Conservation (phyloP, 2,797 vertebrate genomes). For the Benthosema pterotum region DNA sequence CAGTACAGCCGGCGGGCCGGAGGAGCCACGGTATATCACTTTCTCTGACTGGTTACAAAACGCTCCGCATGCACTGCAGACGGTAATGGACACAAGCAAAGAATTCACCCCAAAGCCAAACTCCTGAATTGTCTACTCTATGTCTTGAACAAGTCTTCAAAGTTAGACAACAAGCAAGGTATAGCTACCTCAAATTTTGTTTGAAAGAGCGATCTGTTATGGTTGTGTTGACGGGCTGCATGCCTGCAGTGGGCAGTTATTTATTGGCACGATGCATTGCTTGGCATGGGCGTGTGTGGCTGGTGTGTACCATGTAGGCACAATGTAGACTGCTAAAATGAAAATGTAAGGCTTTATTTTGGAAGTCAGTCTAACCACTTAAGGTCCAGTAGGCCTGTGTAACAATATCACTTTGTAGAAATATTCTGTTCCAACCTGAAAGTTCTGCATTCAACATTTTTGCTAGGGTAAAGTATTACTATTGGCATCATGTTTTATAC, state of each 20-base stretch:
- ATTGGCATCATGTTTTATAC: too few species aligned
- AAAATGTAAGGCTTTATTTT: neutral
- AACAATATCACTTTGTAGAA: too few species aligned
- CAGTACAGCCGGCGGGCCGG: conserved; percentile 21
- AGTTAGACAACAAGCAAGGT: conserved; percentile 30
- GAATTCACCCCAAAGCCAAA: conserved; percentile 9
- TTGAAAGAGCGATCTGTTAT: too few species aligned
- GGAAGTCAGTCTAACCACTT: too few species aligned
- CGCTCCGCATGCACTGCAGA: neutral
- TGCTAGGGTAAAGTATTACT: too few species aligned
- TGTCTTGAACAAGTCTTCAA: conserved; percentile 7
- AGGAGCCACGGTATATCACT: too few species aligned
- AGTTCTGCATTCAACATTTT: too few species aligned
- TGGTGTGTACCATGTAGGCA: neutral
- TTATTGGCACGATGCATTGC: neutral
- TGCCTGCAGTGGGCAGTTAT: too few species aligned
- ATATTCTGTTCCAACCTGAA: too few species aligned
- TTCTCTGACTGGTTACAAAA: conserved; percentile 48
- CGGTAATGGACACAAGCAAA: conserved; percentile 26
- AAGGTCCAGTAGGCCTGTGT: neutral
- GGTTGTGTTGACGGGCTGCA: too few species aligned
- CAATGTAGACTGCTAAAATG: too few species aligned
- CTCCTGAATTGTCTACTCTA: conserved; percentile 16
- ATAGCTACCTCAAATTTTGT: neutral
- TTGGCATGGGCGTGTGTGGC: neutral